A percentile compares a stretch with the other conserved stretches of the same genome.
These are phyloP conservation scores for Hydractinia echinata DNA, from an alignment of 30 jellyfish, hydroid and myxozoan genomes.

Conservation along the genomic window DNA sequence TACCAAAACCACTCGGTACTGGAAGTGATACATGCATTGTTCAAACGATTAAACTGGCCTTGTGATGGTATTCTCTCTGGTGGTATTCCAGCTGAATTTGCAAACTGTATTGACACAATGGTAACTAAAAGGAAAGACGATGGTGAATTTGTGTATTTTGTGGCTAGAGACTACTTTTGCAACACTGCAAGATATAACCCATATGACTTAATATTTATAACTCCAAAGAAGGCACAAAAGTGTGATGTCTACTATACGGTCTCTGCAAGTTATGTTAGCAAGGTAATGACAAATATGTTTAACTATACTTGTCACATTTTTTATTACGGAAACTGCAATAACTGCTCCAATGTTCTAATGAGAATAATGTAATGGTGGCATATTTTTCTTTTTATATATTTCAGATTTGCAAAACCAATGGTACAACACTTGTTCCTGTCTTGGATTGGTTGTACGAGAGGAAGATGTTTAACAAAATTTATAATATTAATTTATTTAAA, in stretches of 20 bases:
- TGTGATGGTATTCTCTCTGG: slow-evolving; percentile 60
- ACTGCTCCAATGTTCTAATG: not conserved
- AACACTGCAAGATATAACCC: slow-evolving; percentile 65
- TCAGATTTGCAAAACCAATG: slow-evolving; percentile 43
- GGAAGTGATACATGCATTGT: slow-evolving; percentile 31
- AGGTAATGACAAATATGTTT: slow-evolving; percentile 41
- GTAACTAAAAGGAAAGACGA: slow-evolving; percentile 42
- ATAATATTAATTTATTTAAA: slow-evolving; percentile 45
- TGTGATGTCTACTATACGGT: slow-evolving; percentile 47
- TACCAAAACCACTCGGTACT: slow-evolving; percentile 4
- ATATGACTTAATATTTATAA: slow-evolving; percentile 44
- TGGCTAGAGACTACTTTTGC: slow-evolving; percentile 29
- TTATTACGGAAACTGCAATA: not conserved
- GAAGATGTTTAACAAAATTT: slow-evolving; percentile 36
- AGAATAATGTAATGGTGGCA: not conserved
- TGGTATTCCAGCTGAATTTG: slow-evolving; percentile 38
- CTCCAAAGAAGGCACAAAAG: slow-evolving; percentile 17
- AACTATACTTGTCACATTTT: not conserved
- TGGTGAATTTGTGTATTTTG: slow-evolving; percentile 69
- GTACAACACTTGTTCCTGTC: slow-evolving; percentile 50
- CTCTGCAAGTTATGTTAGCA: slow-evolving; percentile 63
- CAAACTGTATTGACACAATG: slow-evolving; percentile 49
- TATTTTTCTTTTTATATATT: not conserved
- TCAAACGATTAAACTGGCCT: slow-evolving; percentile 68
- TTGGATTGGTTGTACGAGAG: slow-evolving; percentile 66